A percentile compares a stretch with the other conserved stretches of the same genome.
Conservation (phyloP, 2,113 vertebrate species). For the Chinchilla lanigera region DNA sequence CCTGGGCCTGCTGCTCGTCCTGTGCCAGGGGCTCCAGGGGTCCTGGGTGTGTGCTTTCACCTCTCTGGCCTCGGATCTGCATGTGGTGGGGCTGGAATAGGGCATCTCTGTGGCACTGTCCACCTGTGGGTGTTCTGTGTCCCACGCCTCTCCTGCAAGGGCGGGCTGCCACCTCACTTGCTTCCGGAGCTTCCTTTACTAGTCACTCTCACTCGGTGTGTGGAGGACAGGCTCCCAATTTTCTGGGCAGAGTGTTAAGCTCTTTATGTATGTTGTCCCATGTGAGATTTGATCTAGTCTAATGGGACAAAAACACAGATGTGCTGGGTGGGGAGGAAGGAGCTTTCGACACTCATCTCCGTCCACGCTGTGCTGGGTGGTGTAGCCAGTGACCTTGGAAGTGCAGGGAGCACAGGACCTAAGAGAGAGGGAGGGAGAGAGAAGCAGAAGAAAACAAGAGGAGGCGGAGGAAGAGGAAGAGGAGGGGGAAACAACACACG, state of each 20-base stretch:
- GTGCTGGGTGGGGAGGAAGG: neutral
- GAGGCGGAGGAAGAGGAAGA: too few relatives aligned
- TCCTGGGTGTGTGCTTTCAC: neutral
- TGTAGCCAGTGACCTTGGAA: neutral
- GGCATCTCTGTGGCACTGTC: neutral
- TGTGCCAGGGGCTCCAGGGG: neutral
- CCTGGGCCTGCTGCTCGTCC: too few relatives aligned
- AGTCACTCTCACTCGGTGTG: neutral
- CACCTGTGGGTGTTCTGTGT: neutral
- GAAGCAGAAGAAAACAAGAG: neutral
- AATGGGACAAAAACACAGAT: neutral
- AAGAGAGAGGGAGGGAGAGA: neutral
- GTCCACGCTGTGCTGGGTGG: neutral
- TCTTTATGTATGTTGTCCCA: neutral
- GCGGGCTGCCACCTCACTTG: too few relatives aligned
- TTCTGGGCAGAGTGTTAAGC: neutral
- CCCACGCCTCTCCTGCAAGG: neutral
- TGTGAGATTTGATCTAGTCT: neutral
- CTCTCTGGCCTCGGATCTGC: neutral
- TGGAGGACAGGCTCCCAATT: neutral
- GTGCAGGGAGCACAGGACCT: neutral
- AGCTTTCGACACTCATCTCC: neutral
- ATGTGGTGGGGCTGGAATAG: neutral
- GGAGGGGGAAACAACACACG: too few relatives aligned
- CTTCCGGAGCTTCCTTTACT: neutral